Conservation (phyloP, 2,797 vertebrate species). For the Esox lucius region DNA sequence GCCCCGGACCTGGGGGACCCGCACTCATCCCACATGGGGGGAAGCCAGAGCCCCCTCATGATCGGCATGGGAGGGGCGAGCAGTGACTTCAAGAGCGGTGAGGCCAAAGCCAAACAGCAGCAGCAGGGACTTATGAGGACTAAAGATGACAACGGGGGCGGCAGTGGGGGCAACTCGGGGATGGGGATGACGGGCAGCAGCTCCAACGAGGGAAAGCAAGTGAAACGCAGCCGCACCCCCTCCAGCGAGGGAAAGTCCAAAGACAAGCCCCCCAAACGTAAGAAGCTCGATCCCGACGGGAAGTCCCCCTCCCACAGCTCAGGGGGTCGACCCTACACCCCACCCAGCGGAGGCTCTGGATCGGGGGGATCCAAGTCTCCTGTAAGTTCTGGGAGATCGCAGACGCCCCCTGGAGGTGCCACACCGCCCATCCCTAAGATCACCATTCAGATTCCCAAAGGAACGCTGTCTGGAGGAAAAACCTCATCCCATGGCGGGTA, state of each 20-base stretch:
- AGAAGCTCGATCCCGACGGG: conserved; percentile 92
- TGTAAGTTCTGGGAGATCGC: conserved; percentile 92
- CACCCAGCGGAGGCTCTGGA: conserved; percentile 89
- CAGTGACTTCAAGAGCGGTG: conserved; percentile 80
- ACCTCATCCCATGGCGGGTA: conserved; percentile 93
- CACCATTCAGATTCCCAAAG: conserved; percentile 96
- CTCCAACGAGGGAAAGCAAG: conserved; percentile 85
- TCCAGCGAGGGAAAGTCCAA: conserved; percentile 96
- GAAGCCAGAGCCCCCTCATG: conserved; percentile 91
- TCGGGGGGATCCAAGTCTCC: conserved; percentile 94
- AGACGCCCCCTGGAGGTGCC: conserved; percentile 94
- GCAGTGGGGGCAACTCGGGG: conserved; percentile 76
- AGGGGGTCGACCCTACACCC: conserved; percentile 90
- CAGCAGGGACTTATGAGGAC: conserved; percentile 67
- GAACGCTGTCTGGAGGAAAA: conserved; percentile 92
- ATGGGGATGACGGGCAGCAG: conserved; percentile 71
- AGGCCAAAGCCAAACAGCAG: conserved; percentile 80
- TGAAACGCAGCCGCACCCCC: conserved; percentile 93
- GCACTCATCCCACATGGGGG: conserved; percentile 69
- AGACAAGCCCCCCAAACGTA: conserved; percentile 94
- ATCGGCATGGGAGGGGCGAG: conserved; percentile 62
- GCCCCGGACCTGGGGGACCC: conserved; percentile 86
- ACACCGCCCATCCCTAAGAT: conserved; percentile 98
- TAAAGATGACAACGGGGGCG: conserved; percentile 74
- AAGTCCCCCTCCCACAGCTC: conserved; percentile 96